Base-by-base conservation (phyloP, 2,113 vertebrate genomes). In the Craseonycteris thonglongyai region DNA sequence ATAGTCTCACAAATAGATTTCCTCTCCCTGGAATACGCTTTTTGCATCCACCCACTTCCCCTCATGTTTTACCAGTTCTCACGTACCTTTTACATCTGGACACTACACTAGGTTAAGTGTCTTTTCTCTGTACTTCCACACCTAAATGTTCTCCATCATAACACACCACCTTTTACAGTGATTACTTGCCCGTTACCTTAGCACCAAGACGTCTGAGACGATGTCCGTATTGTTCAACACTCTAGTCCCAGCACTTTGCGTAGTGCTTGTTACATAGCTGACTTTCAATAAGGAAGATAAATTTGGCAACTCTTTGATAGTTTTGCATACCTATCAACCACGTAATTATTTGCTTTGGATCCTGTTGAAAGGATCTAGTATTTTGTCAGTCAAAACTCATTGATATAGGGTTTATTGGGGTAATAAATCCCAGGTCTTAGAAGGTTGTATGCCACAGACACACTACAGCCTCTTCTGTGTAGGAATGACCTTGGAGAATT, bases 261-360 rank as follows among this genome's bases (percentile, higher is more conserved):
- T 0, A 26, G 35, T 86, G 58, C 42, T 91, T 81, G n/a, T 87
- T 35, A 75, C 40, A 59, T 15, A 74, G 30, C 15, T 61, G 24
- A 58, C 7, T 74, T 91, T 47, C 21, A 68, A 5, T 68, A 79
- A 72, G 28, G 72, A 40, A 33, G 85, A 76, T 74, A 47, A 61
- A 45, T 65, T 51, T 35, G 38, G n/a, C 3, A 95, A 54, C 2
- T n/a, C 21, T 75, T 30, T 59, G 35, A 3, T 79, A 28, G 47
- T 92, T 86, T 78, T 92, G 24, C 78, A 28, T 93, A 96, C 15
- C 33, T 82, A 12, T 47, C 22, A 74, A 24, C 13, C 21, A 69
- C 14, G 54, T 88, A 66, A 18, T 35, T 75, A n/a, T 51, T n/a
- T 80, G 45, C 74, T 95, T 35, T 88, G 69, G 26, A 51, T 85